Evolutionary conservation across 2,888 invertebrate genomes (phyloP), one percentile per base, ranked within the genome.

Genomic region (Machimus rusticus): DNA sequence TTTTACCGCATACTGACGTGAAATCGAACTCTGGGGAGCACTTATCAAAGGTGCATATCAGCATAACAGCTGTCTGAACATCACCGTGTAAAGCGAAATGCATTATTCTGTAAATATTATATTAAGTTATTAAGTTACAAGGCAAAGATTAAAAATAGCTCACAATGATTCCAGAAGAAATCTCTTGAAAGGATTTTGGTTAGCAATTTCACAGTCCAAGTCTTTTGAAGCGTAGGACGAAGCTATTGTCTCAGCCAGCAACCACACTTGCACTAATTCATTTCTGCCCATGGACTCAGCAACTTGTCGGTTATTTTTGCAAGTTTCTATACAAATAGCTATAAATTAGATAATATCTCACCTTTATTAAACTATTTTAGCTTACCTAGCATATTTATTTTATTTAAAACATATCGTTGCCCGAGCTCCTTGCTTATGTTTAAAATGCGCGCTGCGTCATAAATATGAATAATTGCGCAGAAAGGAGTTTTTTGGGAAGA

Each of bases 31-130:
- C 89, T 88, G 94, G 94, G 74, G 94, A 94, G 90, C 94, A 95
- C 87, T 95, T 94, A 88, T 96, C 96, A 92, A 98, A 98, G 1
- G 97, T 95, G 91, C 98, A 98, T 89, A 97, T 96, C 87, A 99
- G 91, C 96, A 99, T 97, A 1, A 98, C 98, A 4, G 98, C 97
- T 92, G 97, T 99, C 93, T 99, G 99, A 19, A 98, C 94, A 92
- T 99, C 98, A 6, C 95, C 95, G 86, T 96, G 94, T 89, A 94
- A 94, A 0, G 97, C 97, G 91, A 96, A 97, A 92, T 97, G 96
- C 78, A 95, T 94, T 91, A 97, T 97, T 91, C 96, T 96, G 28
- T 12, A 66, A 66, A 19, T 23, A 8, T 0, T 2, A 23, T 12
- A 3, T 66, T 66, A 23, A 57, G 12, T 28, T 66, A 23, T 12